phyloP scores from a whole-genome alignment of 2,113 vertebrate species.

The Sminthopsis crassicaudata region DNA sequence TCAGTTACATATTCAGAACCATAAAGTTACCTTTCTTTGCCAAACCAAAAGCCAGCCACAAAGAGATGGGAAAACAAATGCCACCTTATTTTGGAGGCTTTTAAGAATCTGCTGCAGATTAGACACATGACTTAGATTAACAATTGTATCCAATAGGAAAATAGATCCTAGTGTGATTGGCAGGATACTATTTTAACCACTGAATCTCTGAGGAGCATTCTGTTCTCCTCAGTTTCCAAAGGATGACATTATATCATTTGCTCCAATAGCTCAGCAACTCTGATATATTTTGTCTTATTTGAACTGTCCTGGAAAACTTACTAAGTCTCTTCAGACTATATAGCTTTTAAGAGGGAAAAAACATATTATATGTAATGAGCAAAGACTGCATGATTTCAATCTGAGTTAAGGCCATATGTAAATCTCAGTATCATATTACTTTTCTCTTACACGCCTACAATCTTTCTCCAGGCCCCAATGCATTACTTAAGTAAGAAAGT shows the following conservation, averaged over 20 bases:
- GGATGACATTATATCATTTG: constrained; percentile 70
- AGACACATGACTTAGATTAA: fast-evolving
- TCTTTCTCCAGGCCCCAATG: background rate
- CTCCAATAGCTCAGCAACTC: constrained; percentile 65
- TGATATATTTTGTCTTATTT: constrained; percentile 61
- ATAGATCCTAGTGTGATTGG: background rate
- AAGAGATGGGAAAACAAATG: constrained; percentile 2
- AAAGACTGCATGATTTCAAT: constrained; percentile 65
- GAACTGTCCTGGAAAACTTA: constrained; percentile 70
- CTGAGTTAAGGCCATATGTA: constrained; percentile 35
- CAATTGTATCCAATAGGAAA: background rate
- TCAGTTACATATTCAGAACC: background rate
- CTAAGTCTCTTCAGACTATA: constrained; percentile 58
- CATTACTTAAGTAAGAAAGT: background rate
- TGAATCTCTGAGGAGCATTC: constrained; percentile 47
- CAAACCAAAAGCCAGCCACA: constrained; percentile 16
- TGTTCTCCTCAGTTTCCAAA: constrained; percentile 53
- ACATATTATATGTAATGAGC: constrained; percentile 64
- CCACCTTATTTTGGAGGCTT: background rate
- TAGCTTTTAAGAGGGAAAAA: constrained; percentile 56
- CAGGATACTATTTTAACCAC: constrained; percentile 52
- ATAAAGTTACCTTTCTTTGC: background rate
- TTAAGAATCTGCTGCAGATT: background rate
- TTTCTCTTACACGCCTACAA: background rate
- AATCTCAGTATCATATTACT: constrained; percentile 55